A percentile compares a stretch with the other conserved stretches of the same genome.
Evolutionary conservation across 92 coral and sea anemone genomes (phyloP).

Genomic region (Zoanthus sociatus): DNA sequence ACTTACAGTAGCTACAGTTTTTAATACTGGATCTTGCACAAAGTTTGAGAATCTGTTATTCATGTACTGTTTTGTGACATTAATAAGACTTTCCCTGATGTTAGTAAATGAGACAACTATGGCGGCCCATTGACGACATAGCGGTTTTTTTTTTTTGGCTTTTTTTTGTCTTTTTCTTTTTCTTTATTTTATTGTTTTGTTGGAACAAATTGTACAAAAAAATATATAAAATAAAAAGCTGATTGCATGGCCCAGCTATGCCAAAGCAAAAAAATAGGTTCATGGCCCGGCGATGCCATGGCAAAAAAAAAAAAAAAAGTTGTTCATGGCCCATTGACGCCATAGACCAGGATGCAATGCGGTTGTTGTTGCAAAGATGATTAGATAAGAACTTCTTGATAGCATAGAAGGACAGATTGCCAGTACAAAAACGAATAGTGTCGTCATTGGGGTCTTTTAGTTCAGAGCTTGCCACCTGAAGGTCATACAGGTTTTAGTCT

Average conservation of each 20-base stretch:
- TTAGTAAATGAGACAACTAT: slow-evolving; percentile 44
- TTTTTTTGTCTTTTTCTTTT: no score
- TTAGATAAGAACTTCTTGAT: neutral
- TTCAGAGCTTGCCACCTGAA: slow-evolving; percentile 59
- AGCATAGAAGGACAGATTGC: neutral
- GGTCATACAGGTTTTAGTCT: slow-evolving; percentile 53
- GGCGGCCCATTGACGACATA: no score
- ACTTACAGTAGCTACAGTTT: neutral
- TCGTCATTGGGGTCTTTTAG: slow-evolving; percentile 52
- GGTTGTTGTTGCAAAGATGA: neutral
- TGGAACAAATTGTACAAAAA: no score
- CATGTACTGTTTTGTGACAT: slow-evolving; percentile 48
- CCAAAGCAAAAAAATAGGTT: no score
- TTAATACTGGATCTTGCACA: slow-evolving; percentile 14
- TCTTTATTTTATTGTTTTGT: no score
- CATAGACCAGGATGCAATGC: neutral
- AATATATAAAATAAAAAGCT: no score
- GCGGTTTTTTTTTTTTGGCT: no score
- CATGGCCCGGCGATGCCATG: no score
- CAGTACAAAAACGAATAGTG: slow-evolving; percentile 47
- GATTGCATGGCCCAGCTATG: no score
- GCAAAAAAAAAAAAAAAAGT: no score
- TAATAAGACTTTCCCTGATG: slow-evolving; percentile 48
- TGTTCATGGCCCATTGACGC: no score
- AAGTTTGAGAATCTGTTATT: slow-evolving; percentile 32